phyloP scores from a whole-genome alignment of 2,113 vertebrate species.

The Eulemur rufifrons region DNA sequence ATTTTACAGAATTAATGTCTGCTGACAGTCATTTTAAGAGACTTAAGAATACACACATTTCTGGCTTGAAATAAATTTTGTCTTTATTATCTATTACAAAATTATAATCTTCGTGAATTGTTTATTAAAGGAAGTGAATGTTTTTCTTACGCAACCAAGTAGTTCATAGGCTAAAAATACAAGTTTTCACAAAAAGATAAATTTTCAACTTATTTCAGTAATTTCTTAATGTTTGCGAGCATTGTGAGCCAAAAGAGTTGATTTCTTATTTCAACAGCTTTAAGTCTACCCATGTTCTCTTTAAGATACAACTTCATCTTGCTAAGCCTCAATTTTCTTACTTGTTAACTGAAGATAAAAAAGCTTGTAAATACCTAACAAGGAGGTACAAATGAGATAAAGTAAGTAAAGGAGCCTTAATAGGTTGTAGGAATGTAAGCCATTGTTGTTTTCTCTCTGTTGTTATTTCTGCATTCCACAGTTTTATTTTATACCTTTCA shows the following conservation, averaged over 20 bases:
- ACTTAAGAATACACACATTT: neutral
- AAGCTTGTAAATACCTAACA: neutral
- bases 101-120: neutral
- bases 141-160: neutral
- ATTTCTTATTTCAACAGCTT: neutral
- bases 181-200: neutral
- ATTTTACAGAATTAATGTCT: conserved; percentile 25
- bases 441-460: neutral
- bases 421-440: neutral
- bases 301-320: neutral
- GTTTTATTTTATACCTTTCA: neutral
- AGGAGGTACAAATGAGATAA: neutral
- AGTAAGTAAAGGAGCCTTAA: neutral
- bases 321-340: neutral
- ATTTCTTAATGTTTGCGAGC: neutral
- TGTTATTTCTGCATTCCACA: neutral
- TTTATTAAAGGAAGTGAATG: neutral
- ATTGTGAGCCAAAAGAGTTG: neutral
- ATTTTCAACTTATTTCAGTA: neutral
- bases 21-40: neutral
- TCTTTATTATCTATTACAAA: conserved; percentile 10
- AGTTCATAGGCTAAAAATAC: neutral
- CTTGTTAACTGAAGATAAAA: neutral
- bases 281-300: neutral
- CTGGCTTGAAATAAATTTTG: neutral